A percentile compares a stretch with the other conserved stretches of the same genome.
Conservation (phyloP, 1,140 invertebrate genomes). For the Condylostylus longicornis region DNA sequence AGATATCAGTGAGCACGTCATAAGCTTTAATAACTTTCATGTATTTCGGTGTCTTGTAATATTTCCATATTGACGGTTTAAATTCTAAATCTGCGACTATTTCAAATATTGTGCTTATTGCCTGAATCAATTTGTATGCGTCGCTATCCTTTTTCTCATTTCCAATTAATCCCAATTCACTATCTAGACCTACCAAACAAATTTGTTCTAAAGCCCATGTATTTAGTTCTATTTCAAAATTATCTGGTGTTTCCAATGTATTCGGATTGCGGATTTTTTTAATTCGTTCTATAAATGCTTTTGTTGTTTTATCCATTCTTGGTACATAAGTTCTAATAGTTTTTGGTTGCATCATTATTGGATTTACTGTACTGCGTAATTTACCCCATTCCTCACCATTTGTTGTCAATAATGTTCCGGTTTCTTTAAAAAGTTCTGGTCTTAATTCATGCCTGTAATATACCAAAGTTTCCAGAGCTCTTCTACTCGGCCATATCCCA, state of each 20-base stretch:
- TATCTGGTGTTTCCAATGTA: constrained; percentile 32
- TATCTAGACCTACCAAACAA: constrained; percentile 45
- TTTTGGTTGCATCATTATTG: constrained; percentile 5
- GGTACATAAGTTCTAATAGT: constrained; percentile 2
- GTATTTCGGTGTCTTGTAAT: constrained; percentile 39
- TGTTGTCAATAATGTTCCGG: background rate
- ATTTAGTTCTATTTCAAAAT: constrained; percentile 44
- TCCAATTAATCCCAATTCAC: constrained; percentile 44
- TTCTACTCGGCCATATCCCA: constrained; percentile 7
- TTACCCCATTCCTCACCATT: constrained; percentile 3
- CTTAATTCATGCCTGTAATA: constrained; percentile 1
- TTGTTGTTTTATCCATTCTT: constrained; percentile 1
- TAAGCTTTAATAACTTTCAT: constrained; percentile 37
- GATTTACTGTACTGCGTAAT: constrained; percentile 4
- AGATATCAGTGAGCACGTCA: constrained; percentile 22
- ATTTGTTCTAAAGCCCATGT: constrained; percentile 52
- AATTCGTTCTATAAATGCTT: constrained; percentile 4
- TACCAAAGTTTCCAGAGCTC: background rate
- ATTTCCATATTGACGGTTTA: constrained; percentile 45
- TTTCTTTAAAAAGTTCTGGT: constrained; percentile 1
- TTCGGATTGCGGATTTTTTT: background rate
- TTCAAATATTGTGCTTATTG: no score
- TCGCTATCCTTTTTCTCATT: constrained; percentile 12
- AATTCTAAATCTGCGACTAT: constrained; percentile 39
- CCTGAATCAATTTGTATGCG: background rate